phyloP scores from a whole-genome alignment of 2,888 invertebrate species.

The Stenodera caucasica region DNA sequence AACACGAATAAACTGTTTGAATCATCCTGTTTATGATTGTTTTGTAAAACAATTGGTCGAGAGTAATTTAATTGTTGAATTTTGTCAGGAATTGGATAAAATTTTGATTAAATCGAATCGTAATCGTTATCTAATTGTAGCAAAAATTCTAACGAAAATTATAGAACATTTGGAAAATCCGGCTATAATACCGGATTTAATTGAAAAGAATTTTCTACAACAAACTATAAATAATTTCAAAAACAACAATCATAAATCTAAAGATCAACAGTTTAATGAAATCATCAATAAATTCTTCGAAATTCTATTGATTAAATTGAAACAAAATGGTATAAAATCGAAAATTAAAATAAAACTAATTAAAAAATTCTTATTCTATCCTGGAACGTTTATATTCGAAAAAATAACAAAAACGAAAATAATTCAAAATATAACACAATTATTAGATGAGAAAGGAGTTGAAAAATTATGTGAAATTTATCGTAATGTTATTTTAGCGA shows the following conservation, averaged over 20 bases:
- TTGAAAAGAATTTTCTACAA: constrained; percentile 67
- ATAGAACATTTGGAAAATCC: constrained; percentile 54
- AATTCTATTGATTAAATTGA: constrained; percentile 58
- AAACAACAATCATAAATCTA: constrained; percentile 61
- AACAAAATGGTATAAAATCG: constrained; percentile 57
- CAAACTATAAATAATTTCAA: constrained; percentile 67
- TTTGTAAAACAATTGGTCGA: constrained; percentile 61
- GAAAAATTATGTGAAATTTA: constrained; percentile 66
- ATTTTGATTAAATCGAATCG: constrained; percentile 59
- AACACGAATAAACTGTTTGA: constrained; percentile 60
- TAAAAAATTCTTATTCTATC: constrained; percentile 66
- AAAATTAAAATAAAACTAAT: constrained; percentile 63
- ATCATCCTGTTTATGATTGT: constrained; percentile 68
- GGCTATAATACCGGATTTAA: constrained; percentile 59
- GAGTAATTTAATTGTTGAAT: constrained; percentile 58
- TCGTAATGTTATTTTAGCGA: constrained; percentile 63
- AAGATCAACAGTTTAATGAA: constrained; percentile 62
- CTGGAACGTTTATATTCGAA: constrained; percentile 74
- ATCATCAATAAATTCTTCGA: constrained; percentile 62
- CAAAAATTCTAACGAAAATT: constrained; percentile 63
- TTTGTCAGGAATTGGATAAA: constrained; percentile 62
- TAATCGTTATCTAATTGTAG: constrained; percentile 63
- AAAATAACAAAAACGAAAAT: constrained; percentile 69
- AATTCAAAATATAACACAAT: constrained; percentile 65
- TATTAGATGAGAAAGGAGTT: constrained; percentile 63